Base-by-base conservation (phyloP, 2,797 vertebrate species). In the Melopsittacus undulatus region DNA sequence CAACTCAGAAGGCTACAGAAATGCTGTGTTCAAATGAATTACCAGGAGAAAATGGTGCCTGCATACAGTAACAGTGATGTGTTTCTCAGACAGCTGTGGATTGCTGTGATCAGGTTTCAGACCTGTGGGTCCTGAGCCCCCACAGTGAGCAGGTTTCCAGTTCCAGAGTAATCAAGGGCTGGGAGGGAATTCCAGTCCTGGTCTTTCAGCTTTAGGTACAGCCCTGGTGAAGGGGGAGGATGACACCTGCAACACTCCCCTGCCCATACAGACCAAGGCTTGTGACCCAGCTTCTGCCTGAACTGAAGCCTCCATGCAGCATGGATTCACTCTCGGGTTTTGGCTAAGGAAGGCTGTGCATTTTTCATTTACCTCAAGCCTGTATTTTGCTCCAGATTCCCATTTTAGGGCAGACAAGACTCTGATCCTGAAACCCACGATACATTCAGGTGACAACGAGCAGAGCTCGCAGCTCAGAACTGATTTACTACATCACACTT, bases 351-450 rank as follows among this genome's bases (percentile, higher is more conserved):
- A 43, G 10, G 18, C 30, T n/a, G 22, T 16, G 51, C 19, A 2
- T 15, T 26, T 56, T 48, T 5, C 8, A 2, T 26, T 29, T 26
- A 8, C 67, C 9, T 13, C 48, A 27, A 32, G 45, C 30, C 36
- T 6, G 5, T 16, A 3, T 8, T 59, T 72, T 26, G 11, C 59
- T 84, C n/a, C 34, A 38, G 4, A 3, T 54, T 13, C 42, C 30
- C 14, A 0, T 18, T 48, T 3, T 1, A 27, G 26, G 52, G 63
- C 11, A 10, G 34, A 1, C 0, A 14, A 10, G 34, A 1, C 0
- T 0, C 13, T 8, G 51, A 26, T 20, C 0, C 70, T 8, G 67
- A 59, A 22, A n/a, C 5, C n/a, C 17, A 0, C 0, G 26, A 7
- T 7, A 0, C 0, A 2, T 56, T 8, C 78, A 34, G 85, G 83